phyloP scores from a whole-genome alignment of 1,140 invertebrate genomes.

The Probaryconus sp. region DNA sequence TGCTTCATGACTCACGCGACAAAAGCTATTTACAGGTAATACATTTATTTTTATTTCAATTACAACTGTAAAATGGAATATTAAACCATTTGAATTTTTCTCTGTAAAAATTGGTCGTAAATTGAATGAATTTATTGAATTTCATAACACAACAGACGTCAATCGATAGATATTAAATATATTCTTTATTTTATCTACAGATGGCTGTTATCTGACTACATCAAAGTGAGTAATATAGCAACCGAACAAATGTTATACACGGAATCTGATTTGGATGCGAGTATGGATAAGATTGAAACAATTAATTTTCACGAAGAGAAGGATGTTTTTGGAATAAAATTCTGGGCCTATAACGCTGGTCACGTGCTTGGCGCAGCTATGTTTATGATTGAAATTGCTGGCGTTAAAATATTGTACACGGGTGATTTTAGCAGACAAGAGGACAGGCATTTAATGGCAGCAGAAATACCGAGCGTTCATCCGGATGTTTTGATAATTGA shows the following conservation, averaged over 20 bases:
- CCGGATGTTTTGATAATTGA: conserved; percentile 99
- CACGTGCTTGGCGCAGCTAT: conserved; percentile 99
- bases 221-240: conserved; percentile 99
- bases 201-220: conserved; percentile 99
- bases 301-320: conserved; percentile 99
- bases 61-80: too few species aligned
- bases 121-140: too few species aligned
- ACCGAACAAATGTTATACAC: conserved; percentile 99
- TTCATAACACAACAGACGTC: too few species aligned
- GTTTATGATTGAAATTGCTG: conserved; percentile 99
- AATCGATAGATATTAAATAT: background rate
- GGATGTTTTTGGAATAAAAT: conserved; percentile 96
- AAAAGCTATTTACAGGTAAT: conserved; percentile 98
- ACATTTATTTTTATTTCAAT: too few species aligned
- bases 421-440: conserved; percentile 99
- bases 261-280: conserved; percentile 96
- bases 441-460: conserved; percentile 99
- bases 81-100: too few species aligned
- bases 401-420: conserved; percentile 92
- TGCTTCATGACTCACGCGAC: conserved; percentile 99
- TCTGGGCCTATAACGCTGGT: conserved; percentile 99
- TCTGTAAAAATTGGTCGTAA: too few species aligned
- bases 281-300: conserved; percentile 99
- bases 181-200: conserved; percentile 82
- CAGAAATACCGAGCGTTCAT: conserved; percentile 96